A percentile compares a stretch with the other conserved stretches of the same genome.
These are phyloP conservation scores for Cerastoderma edule DNA, from an alignment of 2,888 invertebrate species.

Conservation along the genomic window DNA sequence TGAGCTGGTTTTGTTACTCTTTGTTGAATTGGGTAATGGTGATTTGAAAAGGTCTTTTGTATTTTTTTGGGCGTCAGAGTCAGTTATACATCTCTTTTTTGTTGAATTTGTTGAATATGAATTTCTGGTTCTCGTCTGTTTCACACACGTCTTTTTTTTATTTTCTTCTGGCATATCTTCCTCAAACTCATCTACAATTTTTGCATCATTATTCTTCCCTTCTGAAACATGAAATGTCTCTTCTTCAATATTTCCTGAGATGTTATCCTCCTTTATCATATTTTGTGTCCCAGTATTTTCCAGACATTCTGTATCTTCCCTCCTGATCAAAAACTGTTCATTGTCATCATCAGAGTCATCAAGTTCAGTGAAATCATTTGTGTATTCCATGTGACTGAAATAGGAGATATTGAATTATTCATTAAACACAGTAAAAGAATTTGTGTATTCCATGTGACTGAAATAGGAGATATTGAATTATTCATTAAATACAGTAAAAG, in stretches of 20 bases:
- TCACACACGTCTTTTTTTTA: neutral
- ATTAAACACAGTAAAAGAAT: neutral
- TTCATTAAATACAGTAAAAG: neutral
- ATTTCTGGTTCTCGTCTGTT: neutral
- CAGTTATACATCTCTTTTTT: neutral
- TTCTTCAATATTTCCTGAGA: neutral
- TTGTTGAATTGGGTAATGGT: constrained; percentile 19
- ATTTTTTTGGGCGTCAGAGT: neutral
- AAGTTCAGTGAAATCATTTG: neutral
- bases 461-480: neutral
- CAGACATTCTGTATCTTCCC: constrained; percentile 15
- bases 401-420: neutral
- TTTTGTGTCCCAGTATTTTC: neutral
- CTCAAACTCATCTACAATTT: neutral
- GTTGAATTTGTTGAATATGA: neutral
- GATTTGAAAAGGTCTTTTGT: constrained; percentile 29
- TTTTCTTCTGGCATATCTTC: neutral
- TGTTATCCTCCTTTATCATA: neutral
- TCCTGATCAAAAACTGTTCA: constrained; percentile 24
- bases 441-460: neutral
- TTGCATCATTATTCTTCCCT: neutral
- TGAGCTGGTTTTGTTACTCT: neutral
- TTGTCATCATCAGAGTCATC: too few relatives aligned
- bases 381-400: neutral
- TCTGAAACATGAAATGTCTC: neutral